Evolutionary conservation across 2,797 vertebrate species (phyloP), one percentile per base, ranked within the genome.

Genomic region (Ambastaia sidthimunki): DNA sequence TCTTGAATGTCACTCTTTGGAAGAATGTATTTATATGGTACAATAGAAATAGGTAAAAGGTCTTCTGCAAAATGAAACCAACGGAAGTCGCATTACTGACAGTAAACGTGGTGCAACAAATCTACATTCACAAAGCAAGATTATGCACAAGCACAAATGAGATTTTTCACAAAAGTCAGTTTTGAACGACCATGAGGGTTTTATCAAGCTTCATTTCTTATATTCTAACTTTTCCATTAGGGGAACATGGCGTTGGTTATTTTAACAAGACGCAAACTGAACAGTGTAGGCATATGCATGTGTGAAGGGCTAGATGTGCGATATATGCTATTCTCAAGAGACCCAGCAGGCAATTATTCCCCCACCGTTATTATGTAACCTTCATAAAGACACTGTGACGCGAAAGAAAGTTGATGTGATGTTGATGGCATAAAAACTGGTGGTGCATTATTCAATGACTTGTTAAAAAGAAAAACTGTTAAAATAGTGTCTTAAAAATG

Each of bases 341-440:
- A 9, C 19, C 3, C 54, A 57, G n/a, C 2, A 57, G 19, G 41
- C 10, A 44, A 11, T 44, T 44, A 11, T 10, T 44, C 41, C 5
- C 37, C 2, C 21, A 47, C 11, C 21, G 77, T 83, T 84, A 74
- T 91, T 90, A 88, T 83, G 82, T 84, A 91, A 92, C 70, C 41
- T n/a, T 81, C 10, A 55, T 55, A 55, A 3, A 34, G 7, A 7
- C 15, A 21, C 0, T 76, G 77, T 85, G 79, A 85, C 68, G 54
- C 80, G 60, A 75, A 84, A 84, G 54, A 87, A 81, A 82, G 78
- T 83, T 34, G 12, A 74, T 31, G 25, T 21, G 19, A 21, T 5
- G 15, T 7, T 7, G 21, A n/a, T 5, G 7, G 10, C 11, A 63
- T 50, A 21, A 0, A 34, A n/a, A 9, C 12, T 16, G 19, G 62